phyloP scores from a whole-genome alignment of 2,113 vertebrate species.

The Mandrillus leucophaeus region DNA sequence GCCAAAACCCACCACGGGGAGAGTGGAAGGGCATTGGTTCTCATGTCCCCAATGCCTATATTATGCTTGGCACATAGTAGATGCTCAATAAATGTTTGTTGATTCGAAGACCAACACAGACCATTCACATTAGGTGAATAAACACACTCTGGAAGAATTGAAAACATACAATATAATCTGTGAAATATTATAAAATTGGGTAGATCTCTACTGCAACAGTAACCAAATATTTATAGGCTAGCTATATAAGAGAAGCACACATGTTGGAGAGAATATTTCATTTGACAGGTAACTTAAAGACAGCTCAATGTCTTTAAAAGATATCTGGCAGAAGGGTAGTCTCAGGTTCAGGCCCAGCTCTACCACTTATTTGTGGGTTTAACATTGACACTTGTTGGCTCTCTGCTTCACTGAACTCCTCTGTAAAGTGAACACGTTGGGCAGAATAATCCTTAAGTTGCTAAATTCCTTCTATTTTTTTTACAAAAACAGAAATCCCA shows the following conservation, averaged over 20 bases:
- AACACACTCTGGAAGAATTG: background rate
- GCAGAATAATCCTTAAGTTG: background rate
- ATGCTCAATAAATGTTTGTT: background rate
- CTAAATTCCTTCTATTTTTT: constrained; percentile 21
- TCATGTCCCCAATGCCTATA: background rate
- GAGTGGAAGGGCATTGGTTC: background rate
- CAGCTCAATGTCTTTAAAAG: background rate
- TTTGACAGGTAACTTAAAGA: background rate
- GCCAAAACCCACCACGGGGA: background rate
- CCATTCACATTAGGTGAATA: background rate
- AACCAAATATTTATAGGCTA: background rate
- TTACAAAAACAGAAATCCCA: background rate
- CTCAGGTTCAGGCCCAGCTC: background rate
- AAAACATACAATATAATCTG: background rate
- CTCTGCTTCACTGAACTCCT: background rate
- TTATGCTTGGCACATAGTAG: background rate
- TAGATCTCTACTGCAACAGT: background rate
- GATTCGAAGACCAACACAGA: background rate
- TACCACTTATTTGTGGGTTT: background rate
- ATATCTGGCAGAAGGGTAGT: background rate
- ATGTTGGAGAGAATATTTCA: background rate
- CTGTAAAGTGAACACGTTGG: background rate
- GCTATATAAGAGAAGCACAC: background rate
- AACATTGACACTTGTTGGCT: background rate
- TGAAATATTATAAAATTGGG: background rate